Conservation (phyloP, 1,140 invertebrate species). For the Homarus americanus region DNA sequence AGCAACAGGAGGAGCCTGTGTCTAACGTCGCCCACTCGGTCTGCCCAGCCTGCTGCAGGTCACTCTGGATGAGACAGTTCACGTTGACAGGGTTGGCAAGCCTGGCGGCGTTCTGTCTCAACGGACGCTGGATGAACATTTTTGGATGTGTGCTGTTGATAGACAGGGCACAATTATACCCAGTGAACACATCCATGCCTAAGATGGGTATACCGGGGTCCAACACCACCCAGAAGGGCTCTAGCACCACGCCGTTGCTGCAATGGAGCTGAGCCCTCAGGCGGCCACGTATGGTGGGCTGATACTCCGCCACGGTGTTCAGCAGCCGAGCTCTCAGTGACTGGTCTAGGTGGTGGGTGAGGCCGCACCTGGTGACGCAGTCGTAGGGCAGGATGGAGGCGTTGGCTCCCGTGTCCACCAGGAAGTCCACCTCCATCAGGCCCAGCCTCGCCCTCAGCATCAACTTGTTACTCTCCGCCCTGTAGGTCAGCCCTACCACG, state of each 20-base stretch:
- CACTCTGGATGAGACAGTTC: conserved; percentile 3
- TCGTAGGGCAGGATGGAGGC: conserved; percentile 8
- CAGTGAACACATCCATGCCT: conserved; percentile 11
- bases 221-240: conserved; percentile 17
- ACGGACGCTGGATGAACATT: neutral
- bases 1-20: conserved; percentile 30
- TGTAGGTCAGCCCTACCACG: neutral
- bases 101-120: neutral
- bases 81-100: neutral
- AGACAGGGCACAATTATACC: conserved; percentile 1
- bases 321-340: neutral
- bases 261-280: neutral
- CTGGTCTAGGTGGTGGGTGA: neutral
- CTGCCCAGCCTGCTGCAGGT: too few species aligned
- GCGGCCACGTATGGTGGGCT: conserved; percentile 16
- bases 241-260: neutral
- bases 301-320: conserved; percentile 20
- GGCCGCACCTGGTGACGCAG: neutral
- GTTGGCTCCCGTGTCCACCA: conserved; percentile 40
- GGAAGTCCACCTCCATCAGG: neutral
- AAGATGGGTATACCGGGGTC: conserved; percentile 30
- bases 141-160: neutral
- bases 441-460: neutral
- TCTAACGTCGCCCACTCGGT: neutral
- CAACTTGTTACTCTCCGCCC: neutral